phyloP scores from a whole-genome alignment of 2,888 invertebrate genomes.

The Lobophora halterata region DNA sequence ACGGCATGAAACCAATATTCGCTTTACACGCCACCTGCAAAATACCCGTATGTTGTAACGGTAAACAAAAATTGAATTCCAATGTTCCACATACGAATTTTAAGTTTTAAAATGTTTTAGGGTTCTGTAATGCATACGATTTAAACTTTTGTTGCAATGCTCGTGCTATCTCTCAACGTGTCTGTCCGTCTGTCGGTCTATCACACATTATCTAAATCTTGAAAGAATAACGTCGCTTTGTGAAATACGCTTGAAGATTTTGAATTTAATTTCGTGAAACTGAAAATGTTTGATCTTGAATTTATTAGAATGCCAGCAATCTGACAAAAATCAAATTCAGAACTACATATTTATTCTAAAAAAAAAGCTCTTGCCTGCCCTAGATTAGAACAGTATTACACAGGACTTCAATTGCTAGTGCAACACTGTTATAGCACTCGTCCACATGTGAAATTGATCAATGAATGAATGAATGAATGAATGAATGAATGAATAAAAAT shows the following conservation, averaged over 20 bases:
- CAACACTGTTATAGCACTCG: too few species aligned
- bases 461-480: too few species aligned
- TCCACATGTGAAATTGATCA: too few species aligned
- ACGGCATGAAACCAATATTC: constrained; percentile 12
- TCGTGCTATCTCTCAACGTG: constrained; percentile 2
- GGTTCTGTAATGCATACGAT: constrained; percentile 5
- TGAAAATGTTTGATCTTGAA: too few species aligned
- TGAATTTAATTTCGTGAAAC: too few species aligned
- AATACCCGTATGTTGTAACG: constrained; percentile 27
- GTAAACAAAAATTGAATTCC: constrained; percentile 31
- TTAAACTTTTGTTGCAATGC: constrained; percentile 3
- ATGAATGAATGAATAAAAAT: too few species aligned
- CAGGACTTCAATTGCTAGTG: too few species aligned
- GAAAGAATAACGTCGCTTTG: constrained; percentile 5
- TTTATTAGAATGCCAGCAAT: too few species aligned
- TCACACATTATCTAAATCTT: constrained; percentile 5
- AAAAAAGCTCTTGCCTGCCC: too few species aligned
- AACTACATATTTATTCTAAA: too few species aligned
- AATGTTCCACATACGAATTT: constrained; percentile 26
- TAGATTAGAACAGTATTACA: too few species aligned
- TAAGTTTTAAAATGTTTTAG: constrained; percentile 26
- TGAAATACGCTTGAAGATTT: constrained; percentile 2
- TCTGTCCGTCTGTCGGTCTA: constrained; percentile 13
- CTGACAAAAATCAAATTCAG: too few species aligned
- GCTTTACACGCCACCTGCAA: constrained; percentile 18